Conservation (phyloP, 1,140 invertebrate genomes). For the Thaumatotibia leucotreta region DNA sequence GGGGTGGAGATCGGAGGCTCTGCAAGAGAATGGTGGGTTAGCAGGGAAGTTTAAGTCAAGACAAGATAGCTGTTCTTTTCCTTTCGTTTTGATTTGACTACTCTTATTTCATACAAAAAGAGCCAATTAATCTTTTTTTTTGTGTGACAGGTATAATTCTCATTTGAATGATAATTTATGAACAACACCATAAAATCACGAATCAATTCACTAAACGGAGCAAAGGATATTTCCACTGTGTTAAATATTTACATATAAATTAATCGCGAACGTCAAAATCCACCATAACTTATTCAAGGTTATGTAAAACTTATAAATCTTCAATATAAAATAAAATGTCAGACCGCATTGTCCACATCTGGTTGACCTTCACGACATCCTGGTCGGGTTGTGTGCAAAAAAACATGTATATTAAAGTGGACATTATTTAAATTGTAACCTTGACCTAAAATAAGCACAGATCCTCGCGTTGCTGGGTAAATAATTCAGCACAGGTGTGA, state of each 20-base stretch:
- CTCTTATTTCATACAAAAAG: too few relatives aligned
- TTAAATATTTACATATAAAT: too few relatives aligned
- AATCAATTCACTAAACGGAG: not conserved
- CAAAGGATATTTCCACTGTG: not conserved
- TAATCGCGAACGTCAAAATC: not conserved
- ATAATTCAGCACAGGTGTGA: not conserved
- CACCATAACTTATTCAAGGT: conserved; percentile 32
- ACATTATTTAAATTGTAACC: not conserved
- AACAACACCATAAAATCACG: not conserved
- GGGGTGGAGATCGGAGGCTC: conserved; percentile 91
- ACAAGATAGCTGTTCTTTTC: conserved; percentile 14
- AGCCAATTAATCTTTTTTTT: too few relatives aligned
- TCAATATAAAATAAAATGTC: not conserved
- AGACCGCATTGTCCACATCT: conserved; percentile 6
- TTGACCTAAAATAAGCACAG: not conserved
- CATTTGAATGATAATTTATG: not conserved
- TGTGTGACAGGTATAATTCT: too few relatives aligned
- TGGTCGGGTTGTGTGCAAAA: conserved; percentile 6
- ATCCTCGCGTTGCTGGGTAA: not conserved
- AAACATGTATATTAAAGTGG: conserved; percentile 9
- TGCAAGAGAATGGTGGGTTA: conserved; percentile 46
- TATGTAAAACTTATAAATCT: not conserved
- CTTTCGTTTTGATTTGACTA: too few relatives aligned
- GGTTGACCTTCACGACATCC: conserved; percentile 9
- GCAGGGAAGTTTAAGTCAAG: not conserved